A percentile compares a stretch with the other conserved stretches of the same genome.
Conservation (phyloP, 1,140 invertebrate genomes). For the Leptinotarsa texana region DNA sequence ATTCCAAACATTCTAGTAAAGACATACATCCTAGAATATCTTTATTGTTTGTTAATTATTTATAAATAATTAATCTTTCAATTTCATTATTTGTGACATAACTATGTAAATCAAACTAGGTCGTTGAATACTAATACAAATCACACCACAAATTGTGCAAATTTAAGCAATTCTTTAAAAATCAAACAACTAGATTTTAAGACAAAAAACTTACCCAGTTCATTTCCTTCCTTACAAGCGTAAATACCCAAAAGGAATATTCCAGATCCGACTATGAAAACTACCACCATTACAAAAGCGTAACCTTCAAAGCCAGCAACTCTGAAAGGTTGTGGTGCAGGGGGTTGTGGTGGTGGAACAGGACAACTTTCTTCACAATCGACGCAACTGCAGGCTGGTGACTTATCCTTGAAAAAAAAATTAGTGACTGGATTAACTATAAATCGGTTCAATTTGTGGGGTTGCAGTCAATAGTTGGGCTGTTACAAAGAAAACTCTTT, state of each 20-base stretch:
- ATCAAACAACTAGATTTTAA: background rate
- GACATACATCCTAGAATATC: no score
- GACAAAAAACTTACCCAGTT: slow-evolving; percentile 37
- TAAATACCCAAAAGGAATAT: slow-evolving; percentile 64
- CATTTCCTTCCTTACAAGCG: slow-evolving; percentile 33
- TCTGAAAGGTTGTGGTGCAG: slow-evolving; percentile 67
- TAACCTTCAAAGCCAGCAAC: slow-evolving; percentile 76
- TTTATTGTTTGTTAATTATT: no score
- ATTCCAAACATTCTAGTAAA: no score
- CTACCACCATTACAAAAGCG: slow-evolving; percentile 74
- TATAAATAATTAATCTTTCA: no score
- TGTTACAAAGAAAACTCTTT: no score
- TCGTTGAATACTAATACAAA: slow-evolving; percentile 13
- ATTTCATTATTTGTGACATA: background rate
- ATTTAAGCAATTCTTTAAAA: background rate
- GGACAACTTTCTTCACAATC: slow-evolving; percentile 86
- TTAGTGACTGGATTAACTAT: no score
- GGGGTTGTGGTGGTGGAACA: slow-evolving; percentile 68
- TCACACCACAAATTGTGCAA: slow-evolving; percentile 12
- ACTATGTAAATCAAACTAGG: slow-evolving; percentile 11
- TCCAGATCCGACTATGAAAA: slow-evolving; percentile 71
- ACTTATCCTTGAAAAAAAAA: slow-evolving; percentile 57
- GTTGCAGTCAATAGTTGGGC: no score
- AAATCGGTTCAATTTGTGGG: no score
- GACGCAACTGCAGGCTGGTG: slow-evolving; percentile 81